Base-by-base conservation (phyloP, 2,888 invertebrate species). In the Dynastes hyllus region DNA sequence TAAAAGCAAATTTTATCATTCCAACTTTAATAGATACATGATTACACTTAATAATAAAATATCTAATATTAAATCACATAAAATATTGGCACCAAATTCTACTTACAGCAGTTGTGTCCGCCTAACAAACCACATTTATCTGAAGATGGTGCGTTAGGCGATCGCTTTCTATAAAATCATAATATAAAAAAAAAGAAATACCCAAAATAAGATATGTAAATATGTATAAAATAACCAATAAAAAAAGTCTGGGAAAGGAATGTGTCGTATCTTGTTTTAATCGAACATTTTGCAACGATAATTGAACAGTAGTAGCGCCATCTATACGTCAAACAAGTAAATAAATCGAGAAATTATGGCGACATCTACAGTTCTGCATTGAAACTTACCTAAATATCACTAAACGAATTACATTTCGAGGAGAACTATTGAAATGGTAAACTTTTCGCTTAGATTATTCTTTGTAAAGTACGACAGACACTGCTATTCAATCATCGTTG, bases 21-120 rank as follows among this genome's bases (percentile, higher is more conserved):
- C 13, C 32, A 63, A 63, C 63, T 63, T 13, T 63, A 63, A 63
- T 63, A 29, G 63, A 32, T 27, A 63, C 63, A 32, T 63, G 63
- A 63, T 63, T 63, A 32, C 63, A 13, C 16, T 58, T 58, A 50
- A 27, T 69, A 69, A 69, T 51, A 50, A 69, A 27, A 69, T 69
- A 69, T 51, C 51, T 69, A 69, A 75, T 61, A 75, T 75, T 40
- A 73, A 27, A 75, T 75, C 73, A 75, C 73, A 69, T 69, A 75
- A 75, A 75, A 75, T 75, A 75, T 75, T 75, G 73, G 73, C 73
- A 75, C 73, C 69, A 69, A 69, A 53, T 45, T 58, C 55, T 58
- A 58, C 55, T 22, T 58, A 22, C 16, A 58, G 9, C 55, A 58
- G 22, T 58, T 16, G 55, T 16, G 55, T 22, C n/a, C 22, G 22